phyloP scores from a whole-genome alignment of 2,797 vertebrate species.

The Tokudaia muenninki region DNA sequence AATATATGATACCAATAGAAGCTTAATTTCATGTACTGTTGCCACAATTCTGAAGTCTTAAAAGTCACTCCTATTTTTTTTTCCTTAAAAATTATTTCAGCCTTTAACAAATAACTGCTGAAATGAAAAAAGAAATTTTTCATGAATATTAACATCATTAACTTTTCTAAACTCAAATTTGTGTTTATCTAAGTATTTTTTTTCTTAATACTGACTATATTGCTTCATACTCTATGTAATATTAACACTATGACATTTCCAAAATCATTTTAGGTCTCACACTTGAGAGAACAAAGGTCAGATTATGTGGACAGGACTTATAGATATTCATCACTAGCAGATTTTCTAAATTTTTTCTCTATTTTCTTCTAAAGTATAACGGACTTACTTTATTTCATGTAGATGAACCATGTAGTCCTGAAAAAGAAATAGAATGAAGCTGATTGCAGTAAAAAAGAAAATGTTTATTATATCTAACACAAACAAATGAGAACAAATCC shows the following conservation, averaged over 20 bases:
- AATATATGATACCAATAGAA: neutral
- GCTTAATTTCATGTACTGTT: neutral
- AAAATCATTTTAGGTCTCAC: slow-evolving; percentile 54
- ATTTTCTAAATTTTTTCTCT: neutral
- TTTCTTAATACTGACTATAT: neutral
- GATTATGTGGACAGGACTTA: slow-evolving; percentile 24
- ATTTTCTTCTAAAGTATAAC: neutral
- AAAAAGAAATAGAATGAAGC: neutral
- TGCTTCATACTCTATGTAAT: neutral
- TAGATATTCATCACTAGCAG: slow-evolving; percentile 55
- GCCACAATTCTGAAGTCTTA: neutral
- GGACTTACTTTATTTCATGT: neutral
- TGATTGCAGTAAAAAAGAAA: neutral
- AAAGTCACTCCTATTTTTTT: neutral
- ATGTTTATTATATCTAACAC: neutral
- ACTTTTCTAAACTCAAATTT: neutral
- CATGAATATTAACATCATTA: neutral
- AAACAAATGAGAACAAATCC: neutral
- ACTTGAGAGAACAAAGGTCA: neutral
- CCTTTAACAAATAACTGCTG: neutral
- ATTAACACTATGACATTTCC: neutral
- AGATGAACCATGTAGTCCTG: neutral
- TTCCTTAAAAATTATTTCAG: neutral
- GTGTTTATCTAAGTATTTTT: neutral
- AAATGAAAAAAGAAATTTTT: neutral